Conservation (phyloP, 2,797 vertebrate genomes). For the Spinus olivaceus region DNA sequence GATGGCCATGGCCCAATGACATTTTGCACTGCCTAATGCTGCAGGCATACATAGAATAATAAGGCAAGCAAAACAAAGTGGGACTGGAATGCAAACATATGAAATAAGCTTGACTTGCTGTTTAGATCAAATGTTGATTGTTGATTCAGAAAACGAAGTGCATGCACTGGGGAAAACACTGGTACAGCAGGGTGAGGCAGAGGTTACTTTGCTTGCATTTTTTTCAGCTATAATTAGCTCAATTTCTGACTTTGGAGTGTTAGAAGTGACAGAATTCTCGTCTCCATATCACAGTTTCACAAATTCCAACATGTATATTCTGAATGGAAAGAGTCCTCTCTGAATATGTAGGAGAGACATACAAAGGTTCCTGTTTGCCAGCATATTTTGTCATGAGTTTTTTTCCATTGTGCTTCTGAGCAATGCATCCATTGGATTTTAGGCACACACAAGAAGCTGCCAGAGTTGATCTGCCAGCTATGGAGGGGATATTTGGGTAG, state of each 20-base stretch:
- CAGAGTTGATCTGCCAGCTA: not conserved
- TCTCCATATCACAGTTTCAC: not conserved
- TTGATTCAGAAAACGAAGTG: not conserved
- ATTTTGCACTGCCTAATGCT: not conserved
- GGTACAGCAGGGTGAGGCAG: not conserved
- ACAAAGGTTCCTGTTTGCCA: not conserved
- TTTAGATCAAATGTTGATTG: not conserved
- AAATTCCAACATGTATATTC: not conserved
- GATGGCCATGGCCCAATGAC: not conserved
- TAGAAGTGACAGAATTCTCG: not conserved
- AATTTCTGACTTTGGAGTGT: not conserved
- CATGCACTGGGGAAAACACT: not conserved
- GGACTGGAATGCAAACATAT: not conserved
- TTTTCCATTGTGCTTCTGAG: not conserved
- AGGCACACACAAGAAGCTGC: not conserved
- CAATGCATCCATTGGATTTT: not conserved
- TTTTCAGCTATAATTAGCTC: not conserved
- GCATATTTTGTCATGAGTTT: not conserved
- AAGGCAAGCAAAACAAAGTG: not conserved
- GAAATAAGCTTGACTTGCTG: not conserved
- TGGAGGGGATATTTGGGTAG: not conserved
- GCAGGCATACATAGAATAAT: not conserved
- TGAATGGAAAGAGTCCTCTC: not conserved
- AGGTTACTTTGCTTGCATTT: not conserved
- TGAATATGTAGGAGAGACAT: not conserved